These are phyloP conservation scores for Epiblema foenella DNA, from an alignment of 2,888 invertebrate genomes.

Conservation along the genomic window DNA sequence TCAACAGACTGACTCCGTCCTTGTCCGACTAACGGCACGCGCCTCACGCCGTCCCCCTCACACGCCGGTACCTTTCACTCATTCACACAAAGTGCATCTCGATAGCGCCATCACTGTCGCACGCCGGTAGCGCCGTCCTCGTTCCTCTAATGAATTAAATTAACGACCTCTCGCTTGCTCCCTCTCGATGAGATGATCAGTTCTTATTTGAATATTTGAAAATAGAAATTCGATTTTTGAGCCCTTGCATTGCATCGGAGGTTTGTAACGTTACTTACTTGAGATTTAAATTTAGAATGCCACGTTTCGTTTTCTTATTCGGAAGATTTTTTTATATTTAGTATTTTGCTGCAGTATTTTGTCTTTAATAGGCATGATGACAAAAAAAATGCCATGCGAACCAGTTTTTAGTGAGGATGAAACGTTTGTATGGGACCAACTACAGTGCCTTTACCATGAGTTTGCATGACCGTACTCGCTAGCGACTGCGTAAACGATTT, in stretches of 20 bases:
- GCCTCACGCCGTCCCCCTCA: slow-evolving; percentile 54
- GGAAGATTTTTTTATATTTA: background rate
- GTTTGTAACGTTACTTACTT: slow-evolving; percentile 13
- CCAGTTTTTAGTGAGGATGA: too few species aligned
- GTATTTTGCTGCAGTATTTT: background rate
- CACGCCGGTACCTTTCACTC: slow-evolving; percentile 61
- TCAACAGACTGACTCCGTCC: slow-evolving; percentile 74
- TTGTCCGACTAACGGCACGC: slow-evolving; percentile 57
- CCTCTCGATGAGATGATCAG: slow-evolving; percentile 71
- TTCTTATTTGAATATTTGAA: slow-evolving; percentile 75
- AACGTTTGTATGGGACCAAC: too few species aligned
- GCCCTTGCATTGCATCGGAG: slow-evolving; percentile 33
- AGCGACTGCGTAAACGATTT: too few species aligned
- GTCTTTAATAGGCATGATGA: background rate
- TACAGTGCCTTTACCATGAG: too few species aligned
- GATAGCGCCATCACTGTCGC: slow-evolving; percentile 56
- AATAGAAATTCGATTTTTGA: slow-evolving; percentile 68
- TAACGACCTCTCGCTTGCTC: slow-evolving; percentile 82
- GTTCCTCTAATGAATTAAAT: slow-evolving; percentile 83
- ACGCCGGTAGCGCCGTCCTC: slow-evolving; percentile 65
- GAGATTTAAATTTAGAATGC: slow-evolving; percentile 13
- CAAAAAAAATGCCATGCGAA: too few species aligned
- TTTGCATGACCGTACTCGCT: too few species aligned
- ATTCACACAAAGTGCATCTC: slow-evolving; percentile 53
- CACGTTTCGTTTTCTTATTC: slow-evolving; percentile 4